These are phyloP conservation scores for Chaetops frenatus DNA, from an alignment of 2,113 vertebrate genomes.

Conservation along the genomic window DNA sequence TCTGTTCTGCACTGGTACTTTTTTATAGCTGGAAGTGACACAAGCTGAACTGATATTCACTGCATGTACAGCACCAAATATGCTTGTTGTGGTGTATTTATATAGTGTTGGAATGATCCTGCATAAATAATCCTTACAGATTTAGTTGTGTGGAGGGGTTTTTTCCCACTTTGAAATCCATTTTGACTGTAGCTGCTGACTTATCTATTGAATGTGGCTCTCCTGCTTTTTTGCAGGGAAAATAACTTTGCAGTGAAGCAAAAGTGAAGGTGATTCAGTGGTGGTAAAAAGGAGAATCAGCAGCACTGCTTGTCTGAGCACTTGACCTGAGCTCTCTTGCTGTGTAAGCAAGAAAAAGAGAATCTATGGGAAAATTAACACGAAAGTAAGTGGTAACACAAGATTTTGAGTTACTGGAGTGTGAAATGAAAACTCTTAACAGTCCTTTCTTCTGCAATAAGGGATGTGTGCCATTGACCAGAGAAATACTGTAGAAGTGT, in stretches of 20 bases:
- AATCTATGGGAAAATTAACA: constrained; percentile 45
- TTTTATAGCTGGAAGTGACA: background rate
- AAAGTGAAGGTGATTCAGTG: constrained; percentile 47
- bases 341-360: constrained; percentile 53
- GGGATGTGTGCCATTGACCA: background rate
- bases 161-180: background rate
- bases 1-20: background rate
- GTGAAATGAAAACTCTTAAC: constrained; percentile 51
- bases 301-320: constrained; percentile 27
- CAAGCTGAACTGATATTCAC: background rate
- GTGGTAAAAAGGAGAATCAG: constrained; percentile 34
- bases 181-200: background rate
- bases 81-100: background rate
- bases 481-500: background rate
- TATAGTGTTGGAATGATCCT: background rate
- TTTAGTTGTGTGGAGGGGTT: background rate
- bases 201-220: background rate
- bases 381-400: constrained; percentile 6
- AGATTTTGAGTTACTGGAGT: constrained; percentile 36
- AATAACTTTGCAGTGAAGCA: background rate
- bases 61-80: background rate
- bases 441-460: background rate
- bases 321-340: constrained; percentile 49
- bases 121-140: background rate
- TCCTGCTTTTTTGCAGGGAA: background rate